Base-by-base conservation (phyloP, 2,888 invertebrate species). In the Omphaloscelis lunosa region DNA sequence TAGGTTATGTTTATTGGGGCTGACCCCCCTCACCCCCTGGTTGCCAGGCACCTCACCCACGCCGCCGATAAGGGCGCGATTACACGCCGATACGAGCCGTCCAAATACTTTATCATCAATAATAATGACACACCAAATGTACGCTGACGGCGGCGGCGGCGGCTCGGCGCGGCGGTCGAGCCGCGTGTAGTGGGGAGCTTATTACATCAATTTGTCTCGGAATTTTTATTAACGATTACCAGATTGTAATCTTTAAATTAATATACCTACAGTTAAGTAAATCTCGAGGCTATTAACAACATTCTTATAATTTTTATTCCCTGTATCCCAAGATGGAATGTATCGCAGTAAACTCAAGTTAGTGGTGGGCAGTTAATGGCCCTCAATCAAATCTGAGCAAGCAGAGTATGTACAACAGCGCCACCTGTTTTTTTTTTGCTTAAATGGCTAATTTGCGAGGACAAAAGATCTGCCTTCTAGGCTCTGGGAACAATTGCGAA, bases 371-470 rank as follows among this genome's bases (percentile, higher is more conserved):
- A 39, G 71, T 62, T 34, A 34, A 48, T 62, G 51, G 72, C 63
- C 41, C 69, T 71, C 74, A n/a, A 75, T 73, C 70, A 48, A 65
- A 48, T 72, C 34, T 63, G 61, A 79, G 39, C 20, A 62, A 27
- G 39, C 41, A 77, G 67, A 73, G 53, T 65, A 62, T 41, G 48
- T 61, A 63, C 61, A 58, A 53, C 61, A 67, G 69, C 56, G 77
- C 62, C 72, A 77, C 75, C 76, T 72, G 85, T 85, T 85, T 85
- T 75, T 85, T 75, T 87, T 86, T 86, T 83, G 87, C 71, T 80
- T 80, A 77, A 85, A 78, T 82, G 58, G 78, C 71, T 79, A 80
- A 85, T 87, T 76, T 79, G 73, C 68, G 68, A 75, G 48, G 62
- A 53, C 72, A 66, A 39, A 48, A 63, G 74, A 17, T 73, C 48